A percentile compares a stretch with the other conserved stretches of the same genome.
These are phyloP conservation scores for Denticeps clupeoides DNA, from an alignment of 2,797 vertebrate species.

Conservation along the genomic window DNA sequence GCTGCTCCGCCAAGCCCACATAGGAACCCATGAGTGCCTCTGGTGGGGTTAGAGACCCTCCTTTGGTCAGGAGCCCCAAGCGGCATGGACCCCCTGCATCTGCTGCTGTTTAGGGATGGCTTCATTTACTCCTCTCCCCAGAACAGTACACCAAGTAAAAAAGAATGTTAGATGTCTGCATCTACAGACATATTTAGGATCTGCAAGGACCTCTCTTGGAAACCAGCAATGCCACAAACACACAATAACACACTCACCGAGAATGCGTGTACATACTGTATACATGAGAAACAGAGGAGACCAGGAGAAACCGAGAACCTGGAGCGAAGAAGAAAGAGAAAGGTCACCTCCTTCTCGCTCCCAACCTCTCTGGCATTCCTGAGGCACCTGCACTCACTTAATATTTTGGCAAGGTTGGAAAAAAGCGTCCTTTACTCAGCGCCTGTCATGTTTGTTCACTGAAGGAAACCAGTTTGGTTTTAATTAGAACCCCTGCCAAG, in stretches of 20 bases:
- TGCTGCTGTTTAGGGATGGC: slow-evolving; percentile 47
- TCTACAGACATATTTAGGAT: too few species aligned
- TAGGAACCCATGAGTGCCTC: slow-evolving; percentile 29
- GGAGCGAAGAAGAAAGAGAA: slow-evolving; percentile 30
- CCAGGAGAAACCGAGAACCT: neutral
- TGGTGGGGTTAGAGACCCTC: slow-evolving; percentile 29
- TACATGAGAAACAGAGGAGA: neutral
- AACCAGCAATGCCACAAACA: too few species aligned
- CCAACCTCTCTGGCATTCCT: slow-evolving; percentile 63
- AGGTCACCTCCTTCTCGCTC: slow-evolving; percentile 40
- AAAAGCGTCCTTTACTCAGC: slow-evolving; percentile 50
- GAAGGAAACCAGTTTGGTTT: slow-evolving; percentile 75
- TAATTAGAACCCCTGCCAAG: slow-evolving; percentile 69
- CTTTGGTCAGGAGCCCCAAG: slow-evolving; percentile 38
- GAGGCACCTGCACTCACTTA: slow-evolving; percentile 78
- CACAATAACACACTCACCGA: slow-evolving; percentile 22
- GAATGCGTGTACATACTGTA: slow-evolving; percentile 3
- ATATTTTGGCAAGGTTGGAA: slow-evolving; percentile 57
- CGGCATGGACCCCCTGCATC: slow-evolving; percentile 43
- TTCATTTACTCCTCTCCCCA: neutral
- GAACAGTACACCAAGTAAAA: slow-evolving; percentile 16
- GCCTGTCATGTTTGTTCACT: slow-evolving; percentile 67
- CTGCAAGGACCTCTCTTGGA: too few species aligned
- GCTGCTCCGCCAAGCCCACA: slow-evolving; percentile 23
- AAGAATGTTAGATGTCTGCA: too few species aligned